Base-by-base conservation (phyloP, 2,113 vertebrate species). In the Zosterops borbonicus region DNA sequence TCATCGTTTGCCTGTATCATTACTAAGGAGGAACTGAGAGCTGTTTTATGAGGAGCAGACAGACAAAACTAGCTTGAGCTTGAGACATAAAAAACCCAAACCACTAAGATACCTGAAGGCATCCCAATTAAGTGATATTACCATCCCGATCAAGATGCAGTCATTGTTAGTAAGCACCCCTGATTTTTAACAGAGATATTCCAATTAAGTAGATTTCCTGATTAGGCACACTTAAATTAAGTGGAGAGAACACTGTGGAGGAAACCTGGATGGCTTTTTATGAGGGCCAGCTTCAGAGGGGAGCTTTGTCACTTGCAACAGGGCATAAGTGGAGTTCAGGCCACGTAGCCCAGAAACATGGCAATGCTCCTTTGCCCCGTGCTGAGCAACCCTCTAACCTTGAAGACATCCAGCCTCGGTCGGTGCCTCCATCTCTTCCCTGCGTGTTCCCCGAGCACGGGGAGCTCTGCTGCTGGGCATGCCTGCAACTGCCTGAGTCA, bases 71-170 rank as follows among this genome's bases (percentile, higher is more conserved):
- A 95, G 91, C 96, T 95, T 84, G 91, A 95, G 96, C 94, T 95
- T 95, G 94, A 96, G 93, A 95, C 96, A 87, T 88, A 92, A 94
- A 94, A 94, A 92, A 62, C 39, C 67, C 90, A 97, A 97, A 95
- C 96, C 94, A 97, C 94, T 91, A 94, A 95, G 79, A 91, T 41
- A 96, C 95, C 95, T 56, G 82, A 95, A 96, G 96, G 96, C 92
- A 96, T 95, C 95, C 92, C 96, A 97, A 97, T 97, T 97, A 97
- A 96, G 90, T 75, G 97, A 96, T 96, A 97, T 97, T 97, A 96
- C 92, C 81, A 92, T 95, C 94, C 95, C 33, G 92, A 95, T 96
- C 95, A 95, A 97, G 96, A 97, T 95, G 95, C 95, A 97, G 94
- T 96, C 93, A 96, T 96, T 96, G 95, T 96, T 96, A 96, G 95